Evolutionary conservation across 2,113 vertebrate genomes (phyloP).

Genomic region (Condylura cristata): DNA sequence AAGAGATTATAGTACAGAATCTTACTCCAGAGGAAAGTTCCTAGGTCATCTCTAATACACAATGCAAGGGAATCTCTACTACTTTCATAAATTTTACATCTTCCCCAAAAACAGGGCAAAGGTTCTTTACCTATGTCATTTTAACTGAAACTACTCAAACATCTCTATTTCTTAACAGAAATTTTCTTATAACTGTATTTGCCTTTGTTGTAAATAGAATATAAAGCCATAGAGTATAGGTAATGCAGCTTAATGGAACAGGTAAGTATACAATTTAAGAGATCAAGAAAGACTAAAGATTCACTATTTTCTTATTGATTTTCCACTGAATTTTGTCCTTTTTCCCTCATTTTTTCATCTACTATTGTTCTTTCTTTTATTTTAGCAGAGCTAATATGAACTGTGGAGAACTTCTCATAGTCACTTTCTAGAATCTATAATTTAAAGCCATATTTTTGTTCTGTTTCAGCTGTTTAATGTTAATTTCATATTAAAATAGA

Average conservation of each 20-base stretch:
- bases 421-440: background rate
- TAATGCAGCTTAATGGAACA: background rate
- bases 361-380: background rate
- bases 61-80: background rate
- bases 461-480: background rate
- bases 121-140: background rate
- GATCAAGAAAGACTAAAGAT: background rate
- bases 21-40: background rate
- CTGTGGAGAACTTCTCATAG: background rate
- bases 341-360: background rate
- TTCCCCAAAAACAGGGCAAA: background rate
- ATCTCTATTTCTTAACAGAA: conserved; percentile 17
- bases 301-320: background rate
- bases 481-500: background rate
- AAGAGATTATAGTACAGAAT: background rate
- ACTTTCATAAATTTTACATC: background rate
- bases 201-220: background rate
- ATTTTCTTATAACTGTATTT: background rate
- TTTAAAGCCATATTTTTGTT: background rate
- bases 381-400: background rate
- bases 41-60: too few relatives aligned
- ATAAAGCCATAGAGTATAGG: background rate
- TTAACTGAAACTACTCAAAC: background rate
- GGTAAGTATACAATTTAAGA: background rate
- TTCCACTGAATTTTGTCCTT: background rate